phyloP scores from a whole-genome alignment of 2,797 vertebrate genomes.

The Podargus strigoides region DNA sequence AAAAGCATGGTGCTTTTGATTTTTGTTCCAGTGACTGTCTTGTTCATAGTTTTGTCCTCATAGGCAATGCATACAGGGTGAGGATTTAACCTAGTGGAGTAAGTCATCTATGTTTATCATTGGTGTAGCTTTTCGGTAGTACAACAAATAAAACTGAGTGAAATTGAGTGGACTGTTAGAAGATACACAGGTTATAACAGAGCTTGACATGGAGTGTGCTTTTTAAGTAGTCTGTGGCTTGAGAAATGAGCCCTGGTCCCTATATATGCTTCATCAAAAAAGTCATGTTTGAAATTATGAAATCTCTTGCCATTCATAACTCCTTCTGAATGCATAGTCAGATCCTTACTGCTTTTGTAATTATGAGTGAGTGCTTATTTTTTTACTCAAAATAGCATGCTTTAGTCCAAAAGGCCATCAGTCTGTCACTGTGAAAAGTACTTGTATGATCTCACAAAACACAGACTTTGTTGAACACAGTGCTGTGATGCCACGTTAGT shows the following conservation, averaged over 20 bases:
- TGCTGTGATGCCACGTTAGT: background rate
- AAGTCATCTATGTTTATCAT: background rate
- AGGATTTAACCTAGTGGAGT: background rate
- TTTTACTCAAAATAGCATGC: background rate
- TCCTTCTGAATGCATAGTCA: background rate
- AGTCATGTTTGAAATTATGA: background rate
- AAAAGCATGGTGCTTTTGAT: background rate
- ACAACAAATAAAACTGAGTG: background rate
- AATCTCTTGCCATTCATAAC: background rate
- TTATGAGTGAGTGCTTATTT: background rate
- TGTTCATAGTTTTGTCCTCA: background rate
- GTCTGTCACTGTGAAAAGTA: background rate
- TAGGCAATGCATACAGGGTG: rapidly evolving
- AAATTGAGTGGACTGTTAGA: background rate
- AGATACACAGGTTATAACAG: background rate
- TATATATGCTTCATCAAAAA: background rate
- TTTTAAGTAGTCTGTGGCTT: background rate
- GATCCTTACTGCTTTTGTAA: rapidly evolving
- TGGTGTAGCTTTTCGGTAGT: background rate
- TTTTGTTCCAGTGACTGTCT: background rate
- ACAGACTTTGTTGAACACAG: background rate
- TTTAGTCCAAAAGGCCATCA: background rate
- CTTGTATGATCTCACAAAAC: too few relatives aligned
- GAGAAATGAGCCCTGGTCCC: background rate
- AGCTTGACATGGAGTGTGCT: background rate